Evolutionary conservation across 2,797 vertebrate genomes (phyloP).

Genomic region (Cyprinella venusta): DNA sequence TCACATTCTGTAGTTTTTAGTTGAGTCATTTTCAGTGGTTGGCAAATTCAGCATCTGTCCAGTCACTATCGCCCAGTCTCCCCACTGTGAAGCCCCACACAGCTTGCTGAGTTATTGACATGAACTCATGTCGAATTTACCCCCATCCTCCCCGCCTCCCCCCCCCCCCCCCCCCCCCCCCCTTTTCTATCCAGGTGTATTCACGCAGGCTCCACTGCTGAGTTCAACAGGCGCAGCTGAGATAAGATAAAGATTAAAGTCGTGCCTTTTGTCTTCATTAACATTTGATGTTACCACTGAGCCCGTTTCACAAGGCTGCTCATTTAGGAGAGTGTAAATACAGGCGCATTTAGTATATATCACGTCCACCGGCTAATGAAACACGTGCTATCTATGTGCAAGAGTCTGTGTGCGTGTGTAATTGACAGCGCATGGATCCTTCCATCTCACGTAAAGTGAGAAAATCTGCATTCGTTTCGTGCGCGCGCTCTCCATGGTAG

Average conservation of each 20-base stretch:
- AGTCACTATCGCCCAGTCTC: constrained; percentile 47
- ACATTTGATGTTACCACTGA: constrained; percentile 39
- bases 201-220: constrained; percentile 37
- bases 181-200: constrained; percentile 32
- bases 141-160: neutral
- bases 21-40: constrained; percentile 30
- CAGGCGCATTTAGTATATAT: neutral
- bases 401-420: neutral
- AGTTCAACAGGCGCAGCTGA: constrained; percentile 42
- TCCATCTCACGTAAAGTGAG: neutral
- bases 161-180: constrained; percentile 12
- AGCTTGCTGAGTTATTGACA: constrained; percentile 60
- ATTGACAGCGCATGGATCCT: neutral
- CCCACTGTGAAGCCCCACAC: constrained; percentile 41
- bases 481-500: neutral
- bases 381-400: constrained; percentile 1
- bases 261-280: constrained; percentile 42
- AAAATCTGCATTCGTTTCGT: constrained; percentile 9
- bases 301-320: constrained; percentile 19
- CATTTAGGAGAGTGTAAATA: constrained; percentile 23
- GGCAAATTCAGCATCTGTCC: constrained; percentile 51
- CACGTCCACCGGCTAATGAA: constrained; percentile 15
- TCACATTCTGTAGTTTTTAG: neutral
- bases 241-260: constrained; percentile 47
- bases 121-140: constrained; percentile 48